Percentiles rank a stretch among this genome's conserved stretches.
Conservation (phyloP, 2,888 invertebrate genomes). For the Enchytraeus crypticus region DNA sequence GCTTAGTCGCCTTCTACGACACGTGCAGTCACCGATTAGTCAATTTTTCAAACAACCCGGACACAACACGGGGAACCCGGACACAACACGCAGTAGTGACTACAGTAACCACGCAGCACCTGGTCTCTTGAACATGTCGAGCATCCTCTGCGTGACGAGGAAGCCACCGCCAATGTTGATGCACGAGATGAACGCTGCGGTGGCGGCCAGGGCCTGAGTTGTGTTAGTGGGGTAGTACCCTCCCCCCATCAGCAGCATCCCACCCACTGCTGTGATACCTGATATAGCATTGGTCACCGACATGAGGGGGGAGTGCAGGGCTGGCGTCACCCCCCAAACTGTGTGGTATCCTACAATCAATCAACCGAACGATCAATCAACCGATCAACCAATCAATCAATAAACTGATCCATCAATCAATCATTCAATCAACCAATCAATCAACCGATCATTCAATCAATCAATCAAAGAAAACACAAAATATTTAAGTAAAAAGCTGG, state of each 20-base stretch:
- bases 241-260: constrained; percentile 75
- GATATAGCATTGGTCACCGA: constrained; percentile 86
- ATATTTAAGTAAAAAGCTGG: too few relatives aligned
- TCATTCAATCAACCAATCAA: too few relatives aligned
- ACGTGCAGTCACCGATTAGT: too few relatives aligned
- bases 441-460: too few relatives aligned
- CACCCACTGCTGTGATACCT: constrained; percentile 84
- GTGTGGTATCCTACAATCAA: constrained; percentile 64
- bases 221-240: constrained; percentile 65
- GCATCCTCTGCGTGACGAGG: constrained; percentile 78
- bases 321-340: constrained; percentile 84
- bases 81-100: too few relatives aligned
- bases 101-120: too few relatives aligned
- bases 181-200: constrained; percentile 76
- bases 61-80: too few relatives aligned
- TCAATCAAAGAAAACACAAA: too few relatives aligned
- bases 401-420: too few relatives aligned
- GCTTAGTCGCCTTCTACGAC: too few relatives aligned
- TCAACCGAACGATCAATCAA: not conserved
- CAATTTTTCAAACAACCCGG: too few relatives aligned
- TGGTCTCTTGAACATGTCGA: constrained; percentile 74
- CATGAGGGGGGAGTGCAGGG: constrained; percentile 82
- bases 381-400: not conserved
- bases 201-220: constrained; percentile 64
- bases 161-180: constrained; percentile 86